These are phyloP conservation scores for Oconnorella tubifera DNA, from an alignment of 2,888 invertebrate species.

Conservation along the genomic window DNA sequence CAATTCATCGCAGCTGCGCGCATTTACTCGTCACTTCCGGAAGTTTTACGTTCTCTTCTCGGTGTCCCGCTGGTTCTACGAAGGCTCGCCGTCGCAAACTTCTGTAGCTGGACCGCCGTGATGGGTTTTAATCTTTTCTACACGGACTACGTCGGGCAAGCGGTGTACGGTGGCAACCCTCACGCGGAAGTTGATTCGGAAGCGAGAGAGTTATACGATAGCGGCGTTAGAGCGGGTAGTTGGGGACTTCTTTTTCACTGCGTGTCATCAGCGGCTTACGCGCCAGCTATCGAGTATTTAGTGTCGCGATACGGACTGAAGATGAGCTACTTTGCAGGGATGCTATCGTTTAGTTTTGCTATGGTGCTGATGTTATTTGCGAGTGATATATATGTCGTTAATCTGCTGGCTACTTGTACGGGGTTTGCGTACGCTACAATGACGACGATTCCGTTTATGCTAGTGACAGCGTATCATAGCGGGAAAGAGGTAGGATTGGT, in stretches of 20 bases:
- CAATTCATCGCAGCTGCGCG: conserved; percentile 16
- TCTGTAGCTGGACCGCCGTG: conserved; percentile 96
- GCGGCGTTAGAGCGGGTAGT: conserved; percentile 89
- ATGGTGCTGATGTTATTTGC: conserved; percentile 79
- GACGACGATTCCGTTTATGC: conserved; percentile 91
- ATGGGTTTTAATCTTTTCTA: conserved; percentile 94
- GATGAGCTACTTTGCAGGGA: conserved; percentile 48
- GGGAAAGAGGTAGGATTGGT: conserved; percentile 72
- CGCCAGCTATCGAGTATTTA: conserved; percentile 78
- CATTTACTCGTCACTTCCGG: conserved; percentile 27
- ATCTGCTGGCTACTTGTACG: conserved; percentile 75
- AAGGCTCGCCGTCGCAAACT: conserved; percentile 83
- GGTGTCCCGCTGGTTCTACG: conserved; percentile 80
- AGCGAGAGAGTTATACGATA: conserved; percentile 67
- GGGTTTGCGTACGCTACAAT: conserved; percentile 95
- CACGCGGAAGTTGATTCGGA: conserved; percentile 55
- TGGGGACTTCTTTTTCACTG: conserved; percentile 96
- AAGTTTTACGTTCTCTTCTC: conserved; percentile 39
- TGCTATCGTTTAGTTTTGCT: conserved; percentile 66
- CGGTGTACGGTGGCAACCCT: conserved; percentile 83
- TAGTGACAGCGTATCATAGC: conserved; percentile 91
- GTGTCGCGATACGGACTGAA: conserved; percentile 64
- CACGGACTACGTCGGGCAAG: conserved; percentile 91
- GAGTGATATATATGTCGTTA: conserved; percentile 78
- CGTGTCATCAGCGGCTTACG: conserved; percentile 66